phyloP scores from a whole-genome alignment of 2,888 invertebrate genomes.

The Drosophila putrida region DNA sequence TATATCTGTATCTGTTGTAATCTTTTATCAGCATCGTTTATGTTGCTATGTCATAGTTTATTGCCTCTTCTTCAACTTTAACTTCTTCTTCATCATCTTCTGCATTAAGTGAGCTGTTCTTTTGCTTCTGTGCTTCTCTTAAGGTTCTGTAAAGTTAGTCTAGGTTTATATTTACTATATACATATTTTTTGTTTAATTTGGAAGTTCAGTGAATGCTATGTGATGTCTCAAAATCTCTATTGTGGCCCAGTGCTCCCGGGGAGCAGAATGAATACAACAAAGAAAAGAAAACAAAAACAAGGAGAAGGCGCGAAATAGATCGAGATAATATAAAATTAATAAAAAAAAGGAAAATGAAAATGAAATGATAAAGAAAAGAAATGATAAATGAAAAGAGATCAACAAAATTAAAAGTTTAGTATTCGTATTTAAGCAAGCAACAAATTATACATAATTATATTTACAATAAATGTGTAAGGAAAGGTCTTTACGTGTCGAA shows the following conservation, averaged over 20 bases:
- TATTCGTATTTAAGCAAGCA: slow-evolving; percentile 79
- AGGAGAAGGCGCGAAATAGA: slow-evolving; percentile 41
- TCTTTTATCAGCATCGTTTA: slow-evolving; percentile 40
- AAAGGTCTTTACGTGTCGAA: slow-evolving; percentile 77
- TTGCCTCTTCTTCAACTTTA: slow-evolving; percentile 20
- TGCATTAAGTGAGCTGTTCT: slow-evolving; percentile 55
- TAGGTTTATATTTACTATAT: slow-evolving; percentile 30
- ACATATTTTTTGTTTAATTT: slow-evolving; percentile 22
- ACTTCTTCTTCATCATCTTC: neutral
- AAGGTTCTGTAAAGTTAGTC: slow-evolving; percentile 72
- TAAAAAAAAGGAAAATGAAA: slow-evolving; percentile 34
- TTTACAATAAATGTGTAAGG: slow-evolving; percentile 79
- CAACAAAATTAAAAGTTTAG: slow-evolving; percentile 78
- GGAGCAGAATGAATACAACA: slow-evolving; percentile 48
- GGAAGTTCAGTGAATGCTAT: slow-evolving; percentile 70
- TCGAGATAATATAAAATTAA: slow-evolving; percentile 55
- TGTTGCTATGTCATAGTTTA: slow-evolving; percentile 39
- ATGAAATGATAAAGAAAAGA: slow-evolving; percentile 14
- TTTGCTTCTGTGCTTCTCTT: slow-evolving; percentile 54
- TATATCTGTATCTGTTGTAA: slow-evolving; percentile 32
- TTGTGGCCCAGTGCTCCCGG: slow-evolving; percentile 74
- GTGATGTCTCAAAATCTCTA: slow-evolving; percentile 79
- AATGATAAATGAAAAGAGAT: slow-evolving; percentile 59
- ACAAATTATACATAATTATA: slow-evolving; percentile 82
- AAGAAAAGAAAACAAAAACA: slow-evolving; percentile 33